A percentile compares a stretch with the other conserved stretches of the same genome.
Evolutionary conservation across 2,113 vertebrate genomes (phyloP).

Genomic region (Gavia stellata): DNA sequence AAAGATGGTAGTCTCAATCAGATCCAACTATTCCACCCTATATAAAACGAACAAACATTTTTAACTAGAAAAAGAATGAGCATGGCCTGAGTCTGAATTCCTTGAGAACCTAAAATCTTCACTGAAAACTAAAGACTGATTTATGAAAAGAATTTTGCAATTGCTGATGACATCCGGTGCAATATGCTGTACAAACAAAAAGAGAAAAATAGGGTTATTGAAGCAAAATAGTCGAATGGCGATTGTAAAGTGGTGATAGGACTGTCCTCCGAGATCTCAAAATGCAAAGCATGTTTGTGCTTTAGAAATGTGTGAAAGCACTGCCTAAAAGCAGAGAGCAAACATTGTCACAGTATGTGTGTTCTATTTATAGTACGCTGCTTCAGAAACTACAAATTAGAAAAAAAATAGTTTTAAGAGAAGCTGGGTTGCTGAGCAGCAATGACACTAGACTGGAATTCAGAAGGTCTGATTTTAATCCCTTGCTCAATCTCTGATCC

Average conservation of each 20-base stretch:
- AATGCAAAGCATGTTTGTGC: neutral
- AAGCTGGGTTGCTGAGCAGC: conserved; percentile 51
- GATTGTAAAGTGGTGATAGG: neutral
- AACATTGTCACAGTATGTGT: conserved; percentile 14
- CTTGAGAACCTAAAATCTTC: neutral
- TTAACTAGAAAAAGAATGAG: neutral
- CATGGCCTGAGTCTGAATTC: neutral
- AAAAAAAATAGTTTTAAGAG: neutral
- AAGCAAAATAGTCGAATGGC: neutral
- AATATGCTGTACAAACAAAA: neutral
- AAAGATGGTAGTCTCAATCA: neutral
- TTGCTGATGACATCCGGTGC: neutral
- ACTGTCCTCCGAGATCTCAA: neutral
- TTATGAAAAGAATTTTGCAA: neutral
- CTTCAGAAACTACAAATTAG: conserved; percentile 40
- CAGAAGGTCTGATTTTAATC: neutral
- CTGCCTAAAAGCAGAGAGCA: neutral
- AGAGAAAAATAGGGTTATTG: neutral
- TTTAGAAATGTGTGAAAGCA: neutral
- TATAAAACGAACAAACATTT: neutral
- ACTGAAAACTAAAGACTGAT: neutral
- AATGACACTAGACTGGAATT: neutral
- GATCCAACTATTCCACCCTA: neutral
- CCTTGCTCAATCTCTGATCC: neutral
- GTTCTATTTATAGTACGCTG: neutral